Evolutionary conservation across 2,113 vertebrate genomes (phyloP).

Genomic region (Sigmodon hispidus): DNA sequence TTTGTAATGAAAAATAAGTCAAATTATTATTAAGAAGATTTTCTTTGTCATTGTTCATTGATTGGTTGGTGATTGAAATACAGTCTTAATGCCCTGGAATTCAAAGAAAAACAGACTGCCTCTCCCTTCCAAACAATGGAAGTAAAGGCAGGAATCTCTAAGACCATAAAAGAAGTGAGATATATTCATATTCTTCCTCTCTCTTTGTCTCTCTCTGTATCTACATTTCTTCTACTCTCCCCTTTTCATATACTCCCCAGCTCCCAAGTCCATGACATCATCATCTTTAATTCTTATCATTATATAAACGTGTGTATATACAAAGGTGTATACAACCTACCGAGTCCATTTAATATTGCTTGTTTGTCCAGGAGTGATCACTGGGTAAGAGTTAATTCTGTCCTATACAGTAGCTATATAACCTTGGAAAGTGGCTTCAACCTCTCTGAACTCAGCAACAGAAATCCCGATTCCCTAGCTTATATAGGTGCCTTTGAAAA

Average conservation of each 20-base stretch:
- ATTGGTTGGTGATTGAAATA: background rate
- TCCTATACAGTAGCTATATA: background rate
- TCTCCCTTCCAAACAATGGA: no score
- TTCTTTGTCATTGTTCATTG: background rate
- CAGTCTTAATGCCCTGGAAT: background rate
- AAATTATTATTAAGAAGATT: background rate
- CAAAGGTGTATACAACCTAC: background rate
- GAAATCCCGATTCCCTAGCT: background rate
- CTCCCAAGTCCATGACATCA: background rate
- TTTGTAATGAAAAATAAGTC: conserved; percentile 33
- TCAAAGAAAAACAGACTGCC: background rate
- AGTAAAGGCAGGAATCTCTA: background rate
- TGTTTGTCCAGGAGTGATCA: background rate
- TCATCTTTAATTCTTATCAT: background rate
- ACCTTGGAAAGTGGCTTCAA: background rate
- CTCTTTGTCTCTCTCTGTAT: background rate
- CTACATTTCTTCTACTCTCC: background rate
- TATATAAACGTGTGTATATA: background rate
- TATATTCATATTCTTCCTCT: background rate
- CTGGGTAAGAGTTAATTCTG: background rate
- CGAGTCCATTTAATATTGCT: background rate
- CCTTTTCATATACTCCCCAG: background rate
- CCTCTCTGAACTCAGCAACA: background rate
- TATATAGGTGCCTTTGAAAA: background rate
- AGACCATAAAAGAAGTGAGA: background rate